Conservation (phyloP, 2,888 invertebrate genomes). For the Limnephilus marmoratus region DNA sequence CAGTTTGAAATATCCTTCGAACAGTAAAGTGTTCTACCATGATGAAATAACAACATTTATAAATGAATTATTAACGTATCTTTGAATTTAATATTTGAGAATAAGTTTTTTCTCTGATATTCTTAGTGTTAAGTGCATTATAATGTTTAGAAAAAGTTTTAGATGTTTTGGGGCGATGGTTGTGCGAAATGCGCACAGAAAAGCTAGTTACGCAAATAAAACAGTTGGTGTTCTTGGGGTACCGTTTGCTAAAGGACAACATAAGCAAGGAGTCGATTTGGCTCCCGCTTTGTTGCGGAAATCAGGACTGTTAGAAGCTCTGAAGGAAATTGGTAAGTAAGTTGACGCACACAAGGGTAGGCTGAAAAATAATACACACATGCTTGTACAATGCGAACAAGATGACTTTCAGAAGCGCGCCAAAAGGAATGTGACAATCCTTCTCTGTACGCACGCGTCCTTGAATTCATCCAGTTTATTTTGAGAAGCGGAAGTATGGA, state of each 20-base stretch:
- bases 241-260: constrained; percentile 88
- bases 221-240: constrained; percentile 87
- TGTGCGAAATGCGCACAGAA: not conserved
- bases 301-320: constrained; percentile 80
- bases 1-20: not conserved
- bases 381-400: no score
- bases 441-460: no score
- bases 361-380: no score
- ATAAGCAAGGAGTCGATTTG: constrained; percentile 83
- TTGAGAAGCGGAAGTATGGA: no score
- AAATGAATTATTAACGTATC: not conserved
- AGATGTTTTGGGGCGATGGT: not conserved
- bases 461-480: no score
- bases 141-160: not conserved
- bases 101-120: not conserved
- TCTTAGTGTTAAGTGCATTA: not conserved
- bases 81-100: not conserved
- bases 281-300: constrained; percentile 83
- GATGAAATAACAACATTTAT: not conserved
- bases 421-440: no score
- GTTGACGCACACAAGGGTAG: not conserved
- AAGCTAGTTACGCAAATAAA: not conserved
- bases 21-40: not conserved
- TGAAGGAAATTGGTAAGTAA: constrained; percentile 80
- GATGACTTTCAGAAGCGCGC: no score